Conservation (phyloP, 2,888 invertebrate genomes). For the Hyles lineata region DNA sequence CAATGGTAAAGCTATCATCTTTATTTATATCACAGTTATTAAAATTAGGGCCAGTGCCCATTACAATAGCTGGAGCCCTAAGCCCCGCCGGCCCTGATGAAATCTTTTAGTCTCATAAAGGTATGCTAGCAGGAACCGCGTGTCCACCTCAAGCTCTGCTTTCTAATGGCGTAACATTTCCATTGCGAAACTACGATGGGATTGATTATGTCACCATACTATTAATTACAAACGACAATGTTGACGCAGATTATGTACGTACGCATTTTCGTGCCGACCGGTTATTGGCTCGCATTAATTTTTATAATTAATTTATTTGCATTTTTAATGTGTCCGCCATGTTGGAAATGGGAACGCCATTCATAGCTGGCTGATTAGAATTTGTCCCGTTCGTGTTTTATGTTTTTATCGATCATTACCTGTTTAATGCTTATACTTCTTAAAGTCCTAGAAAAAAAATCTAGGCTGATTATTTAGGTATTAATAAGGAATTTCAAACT, state of each 20-base stretch:
- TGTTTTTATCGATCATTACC: background rate
- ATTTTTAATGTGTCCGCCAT: slow-evolving; percentile 24
- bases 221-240: slow-evolving; percentile 70
- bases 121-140: slow-evolving; percentile 75
- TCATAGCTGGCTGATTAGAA: background rate
- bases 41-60: background rate
- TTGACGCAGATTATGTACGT: slow-evolving; percentile 47
- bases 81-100: slow-evolving; percentile 46
- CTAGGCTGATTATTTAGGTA: too few relatives aligned
- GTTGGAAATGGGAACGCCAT: slow-evolving; percentile 12
- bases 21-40: background rate
- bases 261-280: slow-evolving; percentile 11
- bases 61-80: background rate
- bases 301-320: slow-evolving; percentile 26
- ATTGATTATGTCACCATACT: slow-evolving; percentile 72
- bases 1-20: too few relatives aligned
- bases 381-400: background rate
- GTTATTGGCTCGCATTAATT: slow-evolving; percentile 22
- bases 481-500: too few relatives aligned
- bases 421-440: too few relatives aligned
- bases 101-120: slow-evolving; percentile 63
- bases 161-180: slow-evolving; percentile 77
- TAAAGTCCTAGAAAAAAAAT: too few relatives aligned
- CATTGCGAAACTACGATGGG: slow-evolving; percentile 74
- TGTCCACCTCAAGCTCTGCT: slow-evolving; percentile 64